Evolutionary conservation across 1,140 invertebrate species (phyloP), one percentile per base, ranked within the genome.

Genomic region (Drosophila kikkawai): DNA sequence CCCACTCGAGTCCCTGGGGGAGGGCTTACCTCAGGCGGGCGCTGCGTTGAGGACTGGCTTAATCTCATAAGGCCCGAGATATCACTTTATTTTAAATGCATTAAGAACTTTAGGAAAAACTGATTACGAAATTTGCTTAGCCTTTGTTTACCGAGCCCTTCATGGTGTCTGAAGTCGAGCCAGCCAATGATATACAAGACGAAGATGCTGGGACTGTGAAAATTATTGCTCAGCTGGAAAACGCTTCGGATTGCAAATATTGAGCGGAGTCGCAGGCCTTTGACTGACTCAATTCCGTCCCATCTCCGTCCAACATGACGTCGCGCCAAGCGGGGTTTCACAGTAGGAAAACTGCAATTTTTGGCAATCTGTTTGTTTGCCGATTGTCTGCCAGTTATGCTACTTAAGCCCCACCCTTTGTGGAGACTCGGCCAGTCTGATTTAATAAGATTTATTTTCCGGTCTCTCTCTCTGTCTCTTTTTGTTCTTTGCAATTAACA

Each of bases 311-410:
- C 37, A 69, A 13, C 12, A 22, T n/a, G 48, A 17, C 48, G n/a
- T 17, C 41, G 32, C 26, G 17, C 55, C 64, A 22, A 22, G 11
- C 44, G 11, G 44, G 69, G 15, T 65, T 85, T 71, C 58, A 15
- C 68, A 65, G 63, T 41, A 45, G 51, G 36, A 61, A 58, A 65
- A 64, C 60, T 88, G 80, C 79, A 80, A 77, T 87, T 86, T 82
- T 87, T 86, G 80, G 80, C 70, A 86, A 86, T 83, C 75, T 86
- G 80, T 86, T 87, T 86, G 84, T 86, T 87, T 88, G 84, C 80
- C 84, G 70, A 86, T 86, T 86, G 83, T 86, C 83, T 86, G 83
- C 74, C 79, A 81, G 82, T 82, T 85, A 85, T 85, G 82, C 82
- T 84, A 65, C 77, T 87, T 86, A 82, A 73, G 50, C 70, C 75